phyloP scores from a whole-genome alignment of 2,113 vertebrate genomes.

The Protomyctophum bolini region DNA sequence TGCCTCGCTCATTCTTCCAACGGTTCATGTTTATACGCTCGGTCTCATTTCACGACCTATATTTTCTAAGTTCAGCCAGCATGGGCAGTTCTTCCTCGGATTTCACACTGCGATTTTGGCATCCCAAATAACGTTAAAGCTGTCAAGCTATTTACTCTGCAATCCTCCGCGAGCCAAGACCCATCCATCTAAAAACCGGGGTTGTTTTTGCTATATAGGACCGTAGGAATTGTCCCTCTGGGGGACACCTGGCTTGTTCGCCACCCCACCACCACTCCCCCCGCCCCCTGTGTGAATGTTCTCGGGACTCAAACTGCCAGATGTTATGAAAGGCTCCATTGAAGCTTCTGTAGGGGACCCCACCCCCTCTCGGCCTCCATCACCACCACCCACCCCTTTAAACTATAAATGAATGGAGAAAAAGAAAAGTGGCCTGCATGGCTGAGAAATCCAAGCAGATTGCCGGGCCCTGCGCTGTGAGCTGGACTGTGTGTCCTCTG shows the following conservation, averaged over 20 bases:
- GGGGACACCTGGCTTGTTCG: conserved; percentile 70
- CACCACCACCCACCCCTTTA: background rate
- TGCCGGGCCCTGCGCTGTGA: conserved; percentile 34
- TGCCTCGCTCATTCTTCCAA: too few relatives aligned
- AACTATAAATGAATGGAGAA: conserved; percentile 50
- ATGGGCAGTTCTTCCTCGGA: too few relatives aligned
- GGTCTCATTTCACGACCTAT: background rate
- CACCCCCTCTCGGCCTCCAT: too few relatives aligned
- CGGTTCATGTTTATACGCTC: background rate
- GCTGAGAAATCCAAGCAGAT: conserved; percentile 54
- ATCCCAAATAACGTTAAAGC: conserved; percentile 9
- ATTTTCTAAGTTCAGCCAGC: too few relatives aligned
- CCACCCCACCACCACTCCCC: conserved; percentile 29
- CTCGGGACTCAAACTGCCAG: conserved; percentile 61
- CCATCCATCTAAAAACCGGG: conserved; percentile 42
- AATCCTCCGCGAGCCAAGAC: conserved; percentile 44
- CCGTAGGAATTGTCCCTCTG: conserved; percentile 67
- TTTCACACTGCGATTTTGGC: too few relatives aligned
- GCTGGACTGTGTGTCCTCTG: conserved; percentile 63
- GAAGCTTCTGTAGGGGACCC: conserved; percentile 39
- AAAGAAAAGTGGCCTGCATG: conserved; percentile 12
- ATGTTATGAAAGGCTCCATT: conserved; percentile 75
- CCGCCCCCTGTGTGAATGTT: conserved; percentile 53
- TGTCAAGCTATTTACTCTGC: conserved; percentile 40
- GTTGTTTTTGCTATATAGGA: conserved; percentile 52